phyloP scores from a whole-genome alignment of 2,113 vertebrate species.

The Oceanodroma tethys region DNA sequence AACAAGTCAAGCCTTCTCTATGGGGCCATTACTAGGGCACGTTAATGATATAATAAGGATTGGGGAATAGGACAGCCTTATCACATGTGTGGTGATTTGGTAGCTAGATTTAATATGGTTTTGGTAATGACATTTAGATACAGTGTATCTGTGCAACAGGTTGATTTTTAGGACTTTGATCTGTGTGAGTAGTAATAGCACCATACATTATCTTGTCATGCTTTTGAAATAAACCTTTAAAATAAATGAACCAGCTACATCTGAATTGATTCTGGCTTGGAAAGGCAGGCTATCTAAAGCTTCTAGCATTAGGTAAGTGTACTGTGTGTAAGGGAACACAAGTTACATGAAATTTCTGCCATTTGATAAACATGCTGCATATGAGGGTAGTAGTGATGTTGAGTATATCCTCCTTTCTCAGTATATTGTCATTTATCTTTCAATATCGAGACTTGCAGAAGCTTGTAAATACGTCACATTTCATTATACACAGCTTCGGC shows the following conservation, averaged over 20 bases:
- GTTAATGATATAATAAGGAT: neutral
- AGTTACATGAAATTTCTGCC: neutral
- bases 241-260: neutral
- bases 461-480: neutral
- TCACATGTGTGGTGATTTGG: neutral
- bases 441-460: neutral
- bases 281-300: neutral
- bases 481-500: constrained; percentile 35
- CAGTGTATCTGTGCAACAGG: neutral
- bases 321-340: neutral
- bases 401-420: neutral
- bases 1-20: neutral
- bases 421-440: neutral
- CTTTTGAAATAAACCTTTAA: constrained; percentile 1
- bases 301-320: constrained; percentile 7
- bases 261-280: neutral
- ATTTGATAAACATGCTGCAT: neutral
- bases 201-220: neutral
- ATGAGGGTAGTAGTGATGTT: neutral
- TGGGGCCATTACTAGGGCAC: neutral
- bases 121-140: neutral
- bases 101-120: neutral
- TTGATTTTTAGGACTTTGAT: neutral
- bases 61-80: neutral
- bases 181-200: neutral